A percentile compares a stretch with the other conserved stretches of the same genome.
phyloP scores from a whole-genome alignment of 1,140 invertebrate species.

The Saccostrea glomerata region DNA sequence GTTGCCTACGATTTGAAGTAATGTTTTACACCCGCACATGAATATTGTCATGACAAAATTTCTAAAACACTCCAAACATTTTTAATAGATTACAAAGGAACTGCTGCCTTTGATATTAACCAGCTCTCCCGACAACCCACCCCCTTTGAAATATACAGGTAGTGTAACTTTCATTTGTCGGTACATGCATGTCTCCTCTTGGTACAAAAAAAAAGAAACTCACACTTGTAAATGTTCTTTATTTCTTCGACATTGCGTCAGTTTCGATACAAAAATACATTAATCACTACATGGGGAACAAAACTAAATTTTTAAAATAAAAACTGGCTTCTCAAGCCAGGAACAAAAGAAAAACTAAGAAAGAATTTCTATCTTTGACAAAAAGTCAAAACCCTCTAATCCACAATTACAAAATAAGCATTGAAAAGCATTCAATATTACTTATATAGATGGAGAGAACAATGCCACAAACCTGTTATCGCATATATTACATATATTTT shows the following conservation, averaged over 20 bases:
- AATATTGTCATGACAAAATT: too few relatives aligned
- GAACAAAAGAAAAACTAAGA: background rate
- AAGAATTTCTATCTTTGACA: background rate
- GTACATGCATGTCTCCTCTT: too few relatives aligned
- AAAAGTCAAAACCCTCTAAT: background rate
- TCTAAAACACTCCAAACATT: too few relatives aligned
- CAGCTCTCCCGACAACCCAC: too few relatives aligned
- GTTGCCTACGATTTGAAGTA: too few relatives aligned
- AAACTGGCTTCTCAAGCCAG: constrained; percentile 24
- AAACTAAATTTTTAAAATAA: background rate
- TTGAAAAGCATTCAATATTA: background rate
- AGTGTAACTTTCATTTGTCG: too few relatives aligned
- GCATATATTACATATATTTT: background rate
- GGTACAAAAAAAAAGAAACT: too few relatives aligned
- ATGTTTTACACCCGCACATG: too few relatives aligned
- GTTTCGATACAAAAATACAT: constrained; percentile 20
- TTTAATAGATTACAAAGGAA: too few relatives aligned
- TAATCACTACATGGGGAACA: background rate
- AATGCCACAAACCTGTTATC: background rate
- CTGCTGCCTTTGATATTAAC: too few relatives aligned
- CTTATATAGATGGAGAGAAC: background rate
- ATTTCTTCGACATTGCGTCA: constrained; percentile 12
- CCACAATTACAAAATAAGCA: background rate
- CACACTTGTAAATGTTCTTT: background rate
- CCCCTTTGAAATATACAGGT: too few relatives aligned